A percentile compares a stretch with the other conserved stretches of the same genome.
These are phyloP conservation scores for Idaea straminata DNA, from an alignment of 2,888 invertebrate species.

Conservation along the genomic window DNA sequence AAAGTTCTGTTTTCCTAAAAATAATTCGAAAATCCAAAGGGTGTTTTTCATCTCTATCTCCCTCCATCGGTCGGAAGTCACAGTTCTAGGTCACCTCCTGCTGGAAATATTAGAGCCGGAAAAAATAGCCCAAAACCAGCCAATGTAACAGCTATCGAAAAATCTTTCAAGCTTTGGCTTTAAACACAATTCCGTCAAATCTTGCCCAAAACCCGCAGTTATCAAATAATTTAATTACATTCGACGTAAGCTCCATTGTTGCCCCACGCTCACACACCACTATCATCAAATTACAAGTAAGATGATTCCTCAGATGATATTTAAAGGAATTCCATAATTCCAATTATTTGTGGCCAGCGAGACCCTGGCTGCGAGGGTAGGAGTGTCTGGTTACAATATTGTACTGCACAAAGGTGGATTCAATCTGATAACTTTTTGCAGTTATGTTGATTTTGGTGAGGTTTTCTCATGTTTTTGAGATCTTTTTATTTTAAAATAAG, in stretches of 20 bases:
- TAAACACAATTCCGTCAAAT: background rate
- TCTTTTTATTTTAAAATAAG: background rate
- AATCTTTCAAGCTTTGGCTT: background rate
- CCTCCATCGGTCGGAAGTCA: too few species aligned
- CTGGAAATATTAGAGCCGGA: too few species aligned
- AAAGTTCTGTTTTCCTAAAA: too few species aligned
- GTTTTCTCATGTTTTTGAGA: background rate
- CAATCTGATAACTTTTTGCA: background rate
- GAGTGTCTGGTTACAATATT: background rate
- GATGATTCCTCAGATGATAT: background rate
- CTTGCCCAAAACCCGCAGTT: background rate
- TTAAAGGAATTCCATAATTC: background rate
- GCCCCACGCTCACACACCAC: background rate
- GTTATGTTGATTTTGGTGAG: background rate
- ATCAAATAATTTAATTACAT: background rate
- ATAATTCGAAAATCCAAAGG: too few species aligned
- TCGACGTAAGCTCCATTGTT: background rate
- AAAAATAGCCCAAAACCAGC: too few species aligned
- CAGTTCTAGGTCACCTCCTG: too few species aligned
- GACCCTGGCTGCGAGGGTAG: background rate
- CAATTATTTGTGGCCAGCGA: background rate
- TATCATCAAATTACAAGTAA: slow-evolving; percentile 1
- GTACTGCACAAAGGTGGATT: background rate
- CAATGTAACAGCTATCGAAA: too few species aligned
- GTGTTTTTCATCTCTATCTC: too few species aligned